Percentiles rank a stretch among this genome's conserved stretches.
These are phyloP conservation scores for Hycleus phaleratus DNA, from an alignment of 1,140 invertebrate genomes.

Conservation along the genomic window DNA sequence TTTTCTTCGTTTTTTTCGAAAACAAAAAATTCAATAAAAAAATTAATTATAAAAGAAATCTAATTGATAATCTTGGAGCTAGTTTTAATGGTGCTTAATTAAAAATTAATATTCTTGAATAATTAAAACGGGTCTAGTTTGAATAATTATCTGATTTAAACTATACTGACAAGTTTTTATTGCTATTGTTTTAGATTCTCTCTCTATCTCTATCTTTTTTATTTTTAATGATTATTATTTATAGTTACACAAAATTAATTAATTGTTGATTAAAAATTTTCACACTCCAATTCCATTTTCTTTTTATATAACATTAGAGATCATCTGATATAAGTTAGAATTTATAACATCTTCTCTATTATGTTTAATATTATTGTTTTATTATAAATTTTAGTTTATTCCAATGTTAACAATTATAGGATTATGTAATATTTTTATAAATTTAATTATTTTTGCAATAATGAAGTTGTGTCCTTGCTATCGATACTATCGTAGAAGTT, in stretches of 20 bases:
- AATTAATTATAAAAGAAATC: background rate
- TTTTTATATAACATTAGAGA: conserved; percentile 1
- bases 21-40: background rate
- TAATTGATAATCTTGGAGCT: conserved; percentile 1
- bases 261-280: conserved; percentile 1
- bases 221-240: background rate
- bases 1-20: no score
- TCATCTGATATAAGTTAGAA: conserved; percentile 6
- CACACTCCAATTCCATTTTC: conserved; percentile 9
- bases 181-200: background rate
- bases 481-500: no score
- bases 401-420: no score
- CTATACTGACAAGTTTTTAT: background rate
- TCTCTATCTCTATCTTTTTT: background rate
- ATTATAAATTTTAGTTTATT: no score
- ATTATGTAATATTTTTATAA: no score
- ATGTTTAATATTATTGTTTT: no score
- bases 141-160: conserved; percentile 1
- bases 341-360: no score
- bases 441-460: no score
- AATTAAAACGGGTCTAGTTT: background rate
- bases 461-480: no score
- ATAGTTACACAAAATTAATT: background rate
- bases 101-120: background rate
- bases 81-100: conserved; percentile 1